Evolutionary conservation across 2,888 invertebrate species (phyloP).

Genomic region (Phasia obesa): DNA sequence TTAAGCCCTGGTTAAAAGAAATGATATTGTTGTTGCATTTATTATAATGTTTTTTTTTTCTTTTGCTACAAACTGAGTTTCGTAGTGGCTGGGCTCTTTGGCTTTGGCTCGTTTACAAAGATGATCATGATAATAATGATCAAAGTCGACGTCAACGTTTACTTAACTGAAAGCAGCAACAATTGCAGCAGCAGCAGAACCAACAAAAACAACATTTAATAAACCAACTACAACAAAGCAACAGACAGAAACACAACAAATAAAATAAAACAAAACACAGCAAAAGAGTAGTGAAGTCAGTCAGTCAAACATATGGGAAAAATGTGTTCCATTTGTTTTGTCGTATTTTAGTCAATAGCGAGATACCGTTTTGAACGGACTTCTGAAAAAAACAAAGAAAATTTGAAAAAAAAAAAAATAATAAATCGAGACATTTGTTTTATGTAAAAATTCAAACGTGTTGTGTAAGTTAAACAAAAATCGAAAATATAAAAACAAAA

Average conservation of each 20-base stretch:
- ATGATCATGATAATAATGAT: conserved; percentile 62
- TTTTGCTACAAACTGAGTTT: conserved; percentile 35
- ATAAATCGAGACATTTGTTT: conserved; percentile 43
- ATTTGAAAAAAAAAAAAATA: conserved; percentile 32
- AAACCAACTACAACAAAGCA: conserved; percentile 52
- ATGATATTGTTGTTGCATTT: conserved; percentile 30
- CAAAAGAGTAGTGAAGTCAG: conserved; percentile 60
- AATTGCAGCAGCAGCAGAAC: conserved; percentile 21
- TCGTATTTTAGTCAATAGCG: conserved; percentile 74
- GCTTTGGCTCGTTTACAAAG: conserved; percentile 32
- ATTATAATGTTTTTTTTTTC: conserved; percentile 12
- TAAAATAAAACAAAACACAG: conserved; percentile 35
- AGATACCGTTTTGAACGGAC: conserved; percentile 75
- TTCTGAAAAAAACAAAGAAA: conserved; percentile 51
- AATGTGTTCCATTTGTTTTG: conserved; percentile 71
- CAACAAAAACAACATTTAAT: conserved; percentile 46
- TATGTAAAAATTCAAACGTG: conserved; percentile 19
- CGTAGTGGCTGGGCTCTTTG: conserved; percentile 26
- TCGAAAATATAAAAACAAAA: conserved; percentile 37
- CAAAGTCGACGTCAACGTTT: conserved; percentile 50
- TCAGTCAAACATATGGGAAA: conserved; percentile 70
- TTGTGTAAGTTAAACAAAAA: conserved; percentile 38
- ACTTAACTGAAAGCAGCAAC: conserved; percentile 21
- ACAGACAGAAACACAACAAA: conserved; percentile 33
- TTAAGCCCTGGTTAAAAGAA: conserved; percentile 6